Base-by-base conservation (phyloP, 2,888 invertebrate genomes). In the Nematopogon swammerdamellus region DNA sequence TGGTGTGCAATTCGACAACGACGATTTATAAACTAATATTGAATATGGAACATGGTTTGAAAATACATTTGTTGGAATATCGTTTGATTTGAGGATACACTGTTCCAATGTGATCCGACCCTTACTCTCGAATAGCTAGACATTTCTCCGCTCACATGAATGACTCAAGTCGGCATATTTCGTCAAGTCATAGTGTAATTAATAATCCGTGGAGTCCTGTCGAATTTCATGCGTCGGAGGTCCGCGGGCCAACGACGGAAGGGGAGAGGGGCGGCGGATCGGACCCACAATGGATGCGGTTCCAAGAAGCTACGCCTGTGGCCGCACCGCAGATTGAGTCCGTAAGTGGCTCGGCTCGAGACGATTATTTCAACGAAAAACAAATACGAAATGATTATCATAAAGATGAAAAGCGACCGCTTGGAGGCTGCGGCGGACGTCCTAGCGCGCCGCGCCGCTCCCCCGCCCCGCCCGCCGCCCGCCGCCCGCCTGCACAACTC, bases 151-250 rank as follows among this genome's bases (percentile, higher is more conserved):
- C 36, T 14, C 8, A 14, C 36, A 72, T 75, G 72, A 76, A 77
- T 79, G 77, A 77, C 74, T 79, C 75, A 74, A 72, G 70, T 71
- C 65, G 56, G 69, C 70, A 72, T 71, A 72, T 79, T 77, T 79
- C 77, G 74, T 77, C 79, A 77, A 79, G 79, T 79, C 79, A 79
- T 79, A 79, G 77, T 77, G 76, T 77, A 79, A 79, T 79, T 79
- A 79, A 79, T 79, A 79, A 77, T 79, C 75, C 75, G 75, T 74
- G 77, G 79, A 76, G 75, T 79, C 79, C 77, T 77, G 77, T 77
- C 76, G 77, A 79, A 79, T 77, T 79, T 77, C 76, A 76, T 77
- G 73, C 70, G 74, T 76, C 75, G 75, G 77, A 76, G 77, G 76
- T 75, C 75, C 77, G 68, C 49, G 70, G n/a, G n/a, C n/a, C n/a